Evolutionary conservation across 92 coral and sea anemone genomes (phyloP), one percentile per base, ranked within the genome.

Genomic region (Scolanthus callimorphus): DNA sequence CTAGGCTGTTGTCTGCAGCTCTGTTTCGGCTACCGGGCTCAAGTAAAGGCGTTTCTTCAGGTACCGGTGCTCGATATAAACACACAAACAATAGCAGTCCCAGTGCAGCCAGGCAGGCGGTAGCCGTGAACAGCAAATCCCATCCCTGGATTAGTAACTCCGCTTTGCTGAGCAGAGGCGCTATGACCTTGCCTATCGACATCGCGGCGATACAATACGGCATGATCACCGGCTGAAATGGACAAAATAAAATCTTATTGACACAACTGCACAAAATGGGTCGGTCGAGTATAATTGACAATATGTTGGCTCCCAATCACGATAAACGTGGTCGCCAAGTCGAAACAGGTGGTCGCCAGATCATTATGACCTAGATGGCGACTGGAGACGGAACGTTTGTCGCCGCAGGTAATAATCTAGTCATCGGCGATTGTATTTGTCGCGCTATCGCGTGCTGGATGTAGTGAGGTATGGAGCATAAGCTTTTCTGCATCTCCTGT

Each of bases 121-220:
- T 29, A 1, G 70, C 80, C 50, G 59, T 58, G 63, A 82, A 82
- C 0, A 82, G 65, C 17, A 77, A 48, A 25, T 82, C 80, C 89
- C 89, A 82, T 10, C 89, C 89, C 43, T 82, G 88, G 13, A 71
- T 65, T 3, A 21, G 38, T 1, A 70, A 34, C 79, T 76, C 84
- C 1, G 74, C 74, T 46, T 54, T 82, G 30, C 71, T 62, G 25
- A 82, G 62, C 4, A 82, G 76, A 0, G 89, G 89, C 2, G 89
- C 89, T 20, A 82, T 37, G 28, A 82, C 89, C 52, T 82, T 82
- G 1, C 89, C 89, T 0, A 60, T 29, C 6, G 80, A 82, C 89
- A 82, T 82, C 11, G 89, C 66, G 17, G 84, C 80, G 62, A 82
- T 63, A 24, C 84, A 65, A 60, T 76, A 77, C 1, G 89, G 89